Evolutionary conservation across 2,888 invertebrate genomes (phyloP), one percentile per base, ranked within the genome.

Genomic region (Barypeithes pellucidus): DNA sequence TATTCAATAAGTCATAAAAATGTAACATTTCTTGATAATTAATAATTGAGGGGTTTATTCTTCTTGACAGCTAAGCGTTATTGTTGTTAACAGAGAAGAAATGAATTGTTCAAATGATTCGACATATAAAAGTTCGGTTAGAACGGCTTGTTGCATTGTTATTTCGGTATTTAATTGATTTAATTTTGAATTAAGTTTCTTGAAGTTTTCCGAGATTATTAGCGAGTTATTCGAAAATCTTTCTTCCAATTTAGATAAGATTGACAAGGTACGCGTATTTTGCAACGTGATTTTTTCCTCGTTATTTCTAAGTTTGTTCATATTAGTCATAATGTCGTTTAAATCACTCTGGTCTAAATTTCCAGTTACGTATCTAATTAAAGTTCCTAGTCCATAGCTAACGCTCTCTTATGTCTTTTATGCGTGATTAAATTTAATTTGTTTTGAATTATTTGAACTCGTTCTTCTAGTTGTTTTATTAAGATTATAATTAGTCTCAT

Each of bases 281-380:
- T 43, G 61, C n/a, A 41, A 2, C 0, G 1, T 61, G 41, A 61
- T 12, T 43, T 20, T 20, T 12, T 61, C 61, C 14, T 61, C 61
- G 29, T 61, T 61, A 20, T 61, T 39, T 45, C 43, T 22, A 18
- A 61, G 22, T 24, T 24, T 61, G 0, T 61, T n/a, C n/a, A n/a
- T n/a, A n/a, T n/a, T n/a, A n/a, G n/a, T n/a, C n/a, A 61, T 61
- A 39, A 62, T 62, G 8, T 43, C 11, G 8, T 62, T 41, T 20
- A 62, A 14, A 62, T 62, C 62, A 16, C 14, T 29, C 14, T 62
- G 62, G 29, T 47, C 62, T 43, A 43, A n/a, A 20, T 62, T 62
- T 62, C 62, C 62, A 14, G 41, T 62, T 14, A 62, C 12, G 20
- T 20, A 62, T 62, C 20, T 43, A 43, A 62, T 62, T 18, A 5